These are phyloP conservation scores for Lophura nycthemera DNA, from an alignment of 2,113 vertebrate genomes.

Conservation along the genomic window DNA sequence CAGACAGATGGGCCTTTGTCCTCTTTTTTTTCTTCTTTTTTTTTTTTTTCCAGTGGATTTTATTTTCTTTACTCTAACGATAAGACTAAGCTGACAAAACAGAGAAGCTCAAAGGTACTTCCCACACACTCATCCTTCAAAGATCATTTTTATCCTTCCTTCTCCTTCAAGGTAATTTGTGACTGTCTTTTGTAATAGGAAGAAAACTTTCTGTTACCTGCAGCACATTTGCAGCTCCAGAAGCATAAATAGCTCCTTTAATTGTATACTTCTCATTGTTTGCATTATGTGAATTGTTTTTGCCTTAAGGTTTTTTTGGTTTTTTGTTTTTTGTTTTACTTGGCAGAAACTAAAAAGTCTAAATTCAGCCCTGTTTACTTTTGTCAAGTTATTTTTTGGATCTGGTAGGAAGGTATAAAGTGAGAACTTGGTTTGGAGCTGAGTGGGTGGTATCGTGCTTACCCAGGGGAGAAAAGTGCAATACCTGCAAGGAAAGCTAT, in stretches of 20 bases:
- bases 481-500: neutral
- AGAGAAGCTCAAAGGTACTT: conserved; percentile 14
- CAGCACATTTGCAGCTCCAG: neutral
- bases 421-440: neutral
- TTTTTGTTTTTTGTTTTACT: neutral
- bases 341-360: neutral
- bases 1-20: neutral
- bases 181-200: neutral
- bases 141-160: neutral
- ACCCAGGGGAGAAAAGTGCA: neutral
- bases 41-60: neutral
- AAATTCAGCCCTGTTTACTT: neutral
- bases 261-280: neutral
- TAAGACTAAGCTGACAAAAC: neutral
- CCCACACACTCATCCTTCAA: neutral
- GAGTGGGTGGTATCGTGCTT: neutral
- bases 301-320: neutral
- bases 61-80: neutral
- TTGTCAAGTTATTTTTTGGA: neutral
- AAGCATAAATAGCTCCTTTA: neutral
- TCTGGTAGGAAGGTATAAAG: neutral
- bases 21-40: neutral
- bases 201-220: neutral
- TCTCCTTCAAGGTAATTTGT: neutral
- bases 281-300: neutral